Conservation (phyloP, 2,113 vertebrate species). For the Cepphus grylle region DNA sequence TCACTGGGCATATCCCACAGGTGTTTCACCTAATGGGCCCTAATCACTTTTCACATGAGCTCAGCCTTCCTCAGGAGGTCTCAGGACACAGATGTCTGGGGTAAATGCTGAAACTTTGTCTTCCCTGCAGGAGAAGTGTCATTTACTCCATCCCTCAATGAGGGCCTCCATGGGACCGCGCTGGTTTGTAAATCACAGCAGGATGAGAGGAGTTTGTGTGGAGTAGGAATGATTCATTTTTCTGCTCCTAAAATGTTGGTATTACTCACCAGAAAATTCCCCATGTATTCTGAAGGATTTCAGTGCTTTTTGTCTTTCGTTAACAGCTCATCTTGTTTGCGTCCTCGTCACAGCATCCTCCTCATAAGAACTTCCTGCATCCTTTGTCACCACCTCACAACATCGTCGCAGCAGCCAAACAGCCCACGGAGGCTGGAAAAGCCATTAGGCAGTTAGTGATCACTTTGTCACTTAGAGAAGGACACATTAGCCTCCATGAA, state of each 20-base stretch:
- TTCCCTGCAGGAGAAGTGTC: background rate
- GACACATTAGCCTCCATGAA: rapidly evolving
- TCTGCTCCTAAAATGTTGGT: constrained; percentile 37
- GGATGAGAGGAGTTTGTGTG: background rate
- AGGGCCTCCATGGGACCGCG: background rate
- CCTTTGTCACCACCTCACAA: constrained; percentile 17
- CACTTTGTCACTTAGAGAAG: background rate
- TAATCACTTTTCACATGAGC: background rate
- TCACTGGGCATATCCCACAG: background rate
- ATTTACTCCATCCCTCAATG: background rate
- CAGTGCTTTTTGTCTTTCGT: constrained; percentile 20
- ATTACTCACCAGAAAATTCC: constrained; percentile 55
- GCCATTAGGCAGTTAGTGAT: background rate
- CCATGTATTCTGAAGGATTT: constrained; percentile 22
- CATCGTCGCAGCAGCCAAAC: background rate
- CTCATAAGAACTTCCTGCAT: constrained; percentile 36
- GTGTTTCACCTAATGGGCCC: background rate
- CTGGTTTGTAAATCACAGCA: background rate
- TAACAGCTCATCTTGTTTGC: constrained; percentile 32
- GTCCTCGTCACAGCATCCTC: background rate
- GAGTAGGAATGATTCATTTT: constrained; percentile 24
- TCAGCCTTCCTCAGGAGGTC: background rate
- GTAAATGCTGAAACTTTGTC: background rate
- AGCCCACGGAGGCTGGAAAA: background rate
- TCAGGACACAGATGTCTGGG: background rate